These are phyloP conservation scores for Aphaenogaster ashmeadi DNA, from an alignment of 1,140 invertebrate species.

Conservation along the genomic window DNA sequence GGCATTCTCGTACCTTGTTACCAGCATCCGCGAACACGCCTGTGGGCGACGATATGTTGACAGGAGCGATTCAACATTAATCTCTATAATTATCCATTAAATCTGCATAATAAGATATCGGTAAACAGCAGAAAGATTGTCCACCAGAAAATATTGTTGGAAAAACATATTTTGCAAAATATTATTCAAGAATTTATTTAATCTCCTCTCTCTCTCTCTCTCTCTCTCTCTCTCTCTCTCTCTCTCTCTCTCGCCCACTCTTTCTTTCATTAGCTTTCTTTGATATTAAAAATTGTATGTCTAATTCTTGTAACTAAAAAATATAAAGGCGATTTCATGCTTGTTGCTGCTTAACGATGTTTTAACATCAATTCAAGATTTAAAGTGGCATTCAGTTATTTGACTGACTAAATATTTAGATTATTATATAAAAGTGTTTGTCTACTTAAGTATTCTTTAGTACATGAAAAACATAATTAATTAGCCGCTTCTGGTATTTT, in stretches of 20 bases:
- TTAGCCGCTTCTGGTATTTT: no score
- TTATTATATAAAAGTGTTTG: not conserved
- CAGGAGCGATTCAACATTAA: not conserved
- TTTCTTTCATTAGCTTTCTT: not conserved
- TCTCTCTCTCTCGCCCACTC: not conserved
- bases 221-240: not conserved
- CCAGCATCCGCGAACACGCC: not conserved
- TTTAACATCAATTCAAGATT: not conserved
- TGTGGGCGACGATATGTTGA: not conserved
- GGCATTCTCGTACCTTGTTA: not conserved
- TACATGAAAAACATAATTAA: no score
- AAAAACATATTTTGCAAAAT: conserved; percentile 5
- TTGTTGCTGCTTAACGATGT: not conserved
- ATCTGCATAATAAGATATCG: not conserved
- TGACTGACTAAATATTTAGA: not conserved
- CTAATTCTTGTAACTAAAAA: not conserved
- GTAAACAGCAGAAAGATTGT: not conserved
- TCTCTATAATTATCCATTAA: not conserved
- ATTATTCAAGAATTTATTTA: not conserved
- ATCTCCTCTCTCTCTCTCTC: no score
- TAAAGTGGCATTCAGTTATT: not conserved
- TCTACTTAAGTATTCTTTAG: not conserved
- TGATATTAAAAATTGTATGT: not conserved
- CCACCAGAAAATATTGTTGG: not conserved
- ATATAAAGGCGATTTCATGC: not conserved